Percentiles rank a stretch among this genome's conserved stretches.
phyloP scores from a whole-genome alignment of 2,888 invertebrate species.

The Thera obeliscata region DNA sequence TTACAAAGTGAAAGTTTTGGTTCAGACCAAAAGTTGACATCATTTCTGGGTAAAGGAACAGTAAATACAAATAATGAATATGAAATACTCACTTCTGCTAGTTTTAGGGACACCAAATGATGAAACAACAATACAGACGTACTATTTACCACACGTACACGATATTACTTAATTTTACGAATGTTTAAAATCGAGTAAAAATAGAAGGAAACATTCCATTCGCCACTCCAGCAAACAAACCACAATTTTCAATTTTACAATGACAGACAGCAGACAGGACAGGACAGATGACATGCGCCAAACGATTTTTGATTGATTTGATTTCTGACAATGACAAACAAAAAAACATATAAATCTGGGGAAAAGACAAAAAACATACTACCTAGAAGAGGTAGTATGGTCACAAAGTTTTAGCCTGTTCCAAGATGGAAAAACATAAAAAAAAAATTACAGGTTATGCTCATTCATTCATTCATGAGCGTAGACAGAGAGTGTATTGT shows the following conservation, averaged over 20 bases:
- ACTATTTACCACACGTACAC: slow-evolving; percentile 13
- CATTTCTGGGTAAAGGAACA: slow-evolving; percentile 53
- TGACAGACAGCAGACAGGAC: background rate
- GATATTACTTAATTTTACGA: slow-evolving; percentile 11
- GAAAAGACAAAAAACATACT: too few relatives aligned
- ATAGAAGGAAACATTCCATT: slow-evolving; percentile 17
- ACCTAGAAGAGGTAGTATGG: too few relatives aligned
- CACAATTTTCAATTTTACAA: background rate
- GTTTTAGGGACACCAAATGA: slow-evolving; percentile 23
- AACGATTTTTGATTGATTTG: background rate
- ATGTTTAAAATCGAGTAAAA: slow-evolving; percentile 20
- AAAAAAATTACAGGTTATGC: too few relatives aligned
- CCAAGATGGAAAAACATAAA: too few relatives aligned
- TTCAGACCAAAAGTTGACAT: slow-evolving; percentile 61
- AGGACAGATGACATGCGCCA: too few relatives aligned
- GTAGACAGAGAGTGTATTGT: too few relatives aligned
- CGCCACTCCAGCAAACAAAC: slow-evolving; percentile 10
- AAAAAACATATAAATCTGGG: too few relatives aligned
- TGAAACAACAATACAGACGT: slow-evolving; percentile 8
- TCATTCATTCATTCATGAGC: too few relatives aligned
- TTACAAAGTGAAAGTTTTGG: slow-evolving; percentile 60
- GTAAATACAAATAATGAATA: slow-evolving; percentile 32
- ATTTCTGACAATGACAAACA: slow-evolving; percentile 1
- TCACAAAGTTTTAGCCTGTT: too few relatives aligned
- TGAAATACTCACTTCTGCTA: slow-evolving; percentile 49